Evolutionary conservation across 2,888 invertebrate genomes (phyloP).

Genomic region (Sycophila texana): DNA sequence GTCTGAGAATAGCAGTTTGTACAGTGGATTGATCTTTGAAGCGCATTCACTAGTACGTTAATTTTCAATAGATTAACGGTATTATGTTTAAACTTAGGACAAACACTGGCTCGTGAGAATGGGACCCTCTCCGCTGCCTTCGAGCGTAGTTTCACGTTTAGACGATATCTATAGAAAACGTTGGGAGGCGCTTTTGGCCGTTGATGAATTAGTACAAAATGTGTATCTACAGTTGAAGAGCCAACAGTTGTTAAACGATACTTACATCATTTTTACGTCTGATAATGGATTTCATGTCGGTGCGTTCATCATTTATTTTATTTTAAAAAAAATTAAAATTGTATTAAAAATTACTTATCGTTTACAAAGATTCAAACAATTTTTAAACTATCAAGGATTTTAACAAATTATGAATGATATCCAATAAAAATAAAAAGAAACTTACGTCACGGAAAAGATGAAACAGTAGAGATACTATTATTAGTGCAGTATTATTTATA

Average conservation of each 20-base stretch:
- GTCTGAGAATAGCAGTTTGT: too few relatives aligned
- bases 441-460: too few relatives aligned
- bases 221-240: constrained; percentile 79
- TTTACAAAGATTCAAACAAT: too few relatives aligned
- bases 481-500: too few relatives aligned
- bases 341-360: too few relatives aligned
- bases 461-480: too few relatives aligned
- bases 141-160: constrained; percentile 78
- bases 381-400: too few relatives aligned
- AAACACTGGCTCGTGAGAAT: constrained; percentile 91
- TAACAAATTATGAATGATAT: too few relatives aligned
- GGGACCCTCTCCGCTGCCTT: constrained; percentile 82
- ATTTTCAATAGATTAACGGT: neutral
- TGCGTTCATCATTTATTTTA: constrained; percentile 68
- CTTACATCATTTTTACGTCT: constrained; percentile 89
- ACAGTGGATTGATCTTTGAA: too few relatives aligned
- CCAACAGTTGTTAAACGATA: constrained; percentile 81
- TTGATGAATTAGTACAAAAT: constrained; percentile 88
- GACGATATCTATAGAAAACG: constrained; percentile 85
- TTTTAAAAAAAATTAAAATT: too few relatives aligned
- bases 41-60: neutral
- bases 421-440: too few relatives aligned
- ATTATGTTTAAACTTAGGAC: constrained; percentile 75
- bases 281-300: constrained; percentile 95
- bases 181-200: constrained; percentile 89